A percentile compares a stretch with the other conserved stretches of the same genome.
These are phyloP conservation scores for Thinocorus orbignyianus DNA, from an alignment of 2,113 vertebrate genomes.

Conservation along the genomic window DNA sequence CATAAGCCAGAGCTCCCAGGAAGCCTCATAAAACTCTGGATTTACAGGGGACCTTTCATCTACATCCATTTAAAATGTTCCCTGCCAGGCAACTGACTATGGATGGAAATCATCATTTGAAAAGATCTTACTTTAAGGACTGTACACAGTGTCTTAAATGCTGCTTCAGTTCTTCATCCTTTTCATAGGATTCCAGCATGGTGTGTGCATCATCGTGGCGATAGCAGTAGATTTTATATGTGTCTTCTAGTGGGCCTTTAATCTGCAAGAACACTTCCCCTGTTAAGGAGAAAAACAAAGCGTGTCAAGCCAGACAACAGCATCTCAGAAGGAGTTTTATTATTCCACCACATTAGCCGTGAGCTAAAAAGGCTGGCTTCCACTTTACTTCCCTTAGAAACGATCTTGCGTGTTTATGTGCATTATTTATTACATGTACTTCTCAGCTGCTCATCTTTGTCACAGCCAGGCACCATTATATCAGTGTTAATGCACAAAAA, in stretches of 20 bases:
- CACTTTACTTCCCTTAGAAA: conserved; percentile 38
- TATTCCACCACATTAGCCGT: conserved; percentile 33
- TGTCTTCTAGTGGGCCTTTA: conserved; percentile 89
- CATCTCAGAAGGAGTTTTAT: conserved; percentile 41
- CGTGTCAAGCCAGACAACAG: conserved; percentile 44
- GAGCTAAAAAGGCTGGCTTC: conserved; percentile 38
- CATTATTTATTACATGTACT: conserved; percentile 69
- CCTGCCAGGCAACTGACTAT: conserved; percentile 55
- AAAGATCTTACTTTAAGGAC: conserved; percentile 88
- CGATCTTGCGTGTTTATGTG: conserved; percentile 43
- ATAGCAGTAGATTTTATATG: conserved; percentile 96
- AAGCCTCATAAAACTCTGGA: conserved; percentile 58
- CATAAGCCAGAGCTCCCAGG: conserved; percentile 46
- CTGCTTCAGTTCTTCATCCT: conserved; percentile 88
- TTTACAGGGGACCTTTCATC: conserved; percentile 69
- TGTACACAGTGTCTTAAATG: conserved; percentile 86
- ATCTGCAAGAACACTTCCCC: conserved; percentile 92
- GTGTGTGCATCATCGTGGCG: conserved; percentile 90
- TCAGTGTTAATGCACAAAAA: conserved; percentile 55
- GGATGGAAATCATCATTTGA: conserved; percentile 48
- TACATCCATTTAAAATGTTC: conserved; percentile 67
- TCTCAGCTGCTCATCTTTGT: conserved; percentile 66
- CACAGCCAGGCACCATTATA: conserved; percentile 50
- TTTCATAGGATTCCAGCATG: conserved; percentile 89
- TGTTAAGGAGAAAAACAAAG: conserved; percentile 72